Evolutionary conservation across 2,113 vertebrate species (phyloP).

Genomic region (Anguilla japonica): DNA sequence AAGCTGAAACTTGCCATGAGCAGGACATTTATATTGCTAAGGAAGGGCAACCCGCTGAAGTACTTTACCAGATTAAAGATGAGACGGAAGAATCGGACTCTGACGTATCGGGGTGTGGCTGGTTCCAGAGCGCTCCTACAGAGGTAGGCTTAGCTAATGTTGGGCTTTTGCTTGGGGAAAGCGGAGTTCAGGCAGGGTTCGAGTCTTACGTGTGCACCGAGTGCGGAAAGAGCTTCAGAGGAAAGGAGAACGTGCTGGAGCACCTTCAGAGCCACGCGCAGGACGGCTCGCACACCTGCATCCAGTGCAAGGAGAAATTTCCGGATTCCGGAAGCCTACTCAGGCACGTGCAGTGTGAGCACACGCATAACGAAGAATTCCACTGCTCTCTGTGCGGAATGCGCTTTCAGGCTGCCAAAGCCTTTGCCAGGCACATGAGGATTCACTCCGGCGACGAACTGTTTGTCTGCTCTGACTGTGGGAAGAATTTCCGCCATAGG

Average conservation of each 20-base stretch:
- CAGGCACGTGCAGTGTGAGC: constrained; percentile 61
- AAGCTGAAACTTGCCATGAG: background rate
- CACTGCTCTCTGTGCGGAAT: constrained; percentile 66
- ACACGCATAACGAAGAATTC: constrained; percentile 47
- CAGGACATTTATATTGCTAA: background rate
- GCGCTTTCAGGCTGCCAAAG: constrained; percentile 64
- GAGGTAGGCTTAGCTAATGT: background rate
- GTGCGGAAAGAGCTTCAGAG: background rate
- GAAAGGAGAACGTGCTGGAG: background rate
- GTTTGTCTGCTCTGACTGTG: constrained; percentile 70
- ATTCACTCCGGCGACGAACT: constrained; percentile 62
- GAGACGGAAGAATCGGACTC: background rate
- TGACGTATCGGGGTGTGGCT: background rate
- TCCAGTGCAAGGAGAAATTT: constrained; percentile 62
- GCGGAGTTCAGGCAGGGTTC: background rate
- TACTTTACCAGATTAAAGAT: background rate
- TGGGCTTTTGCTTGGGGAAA: background rate
- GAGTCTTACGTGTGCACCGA: background rate
- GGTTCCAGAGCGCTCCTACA: background rate
- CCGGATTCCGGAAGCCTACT: constrained; percentile 66
- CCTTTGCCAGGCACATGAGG: constrained; percentile 63
- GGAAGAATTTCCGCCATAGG: constrained; percentile 75
- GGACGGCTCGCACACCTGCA: constrained; percentile 60
- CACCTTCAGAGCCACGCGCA: constrained; percentile 34
- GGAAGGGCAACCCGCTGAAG: background rate